Conservation (phyloP, 2,113 vertebrate genomes). For the Zosterops japonicus region DNA sequence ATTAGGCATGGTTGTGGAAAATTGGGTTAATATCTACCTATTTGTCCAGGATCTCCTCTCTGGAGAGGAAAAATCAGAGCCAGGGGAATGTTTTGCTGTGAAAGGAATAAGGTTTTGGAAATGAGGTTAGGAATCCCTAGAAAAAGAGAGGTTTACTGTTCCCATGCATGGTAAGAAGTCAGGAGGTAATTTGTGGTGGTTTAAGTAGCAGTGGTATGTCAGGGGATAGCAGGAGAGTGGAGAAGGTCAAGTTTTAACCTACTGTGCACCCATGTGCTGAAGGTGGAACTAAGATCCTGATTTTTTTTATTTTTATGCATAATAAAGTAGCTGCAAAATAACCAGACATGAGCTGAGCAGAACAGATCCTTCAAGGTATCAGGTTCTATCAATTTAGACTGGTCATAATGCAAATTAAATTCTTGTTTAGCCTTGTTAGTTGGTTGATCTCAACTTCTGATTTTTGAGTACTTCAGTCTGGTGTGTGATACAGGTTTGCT, state of each 20-base stretch:
- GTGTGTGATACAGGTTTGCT: neutral
- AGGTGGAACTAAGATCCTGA: neutral
- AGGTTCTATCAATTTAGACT: neutral
- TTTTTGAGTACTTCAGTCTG: neutral
- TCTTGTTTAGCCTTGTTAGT: neutral
- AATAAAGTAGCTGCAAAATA: neutral
- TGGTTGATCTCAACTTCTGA: neutral
- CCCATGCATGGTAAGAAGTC: neutral
- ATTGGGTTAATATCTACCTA: neutral
- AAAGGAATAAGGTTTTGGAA: neutral
- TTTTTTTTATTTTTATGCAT: neutral
- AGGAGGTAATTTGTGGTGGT: neutral
- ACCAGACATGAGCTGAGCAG: neutral
- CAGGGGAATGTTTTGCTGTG: neutral
- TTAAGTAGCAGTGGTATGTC: neutral
- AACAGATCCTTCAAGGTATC: neutral
- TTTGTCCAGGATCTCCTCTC: neutral
- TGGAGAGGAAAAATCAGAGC: neutral
- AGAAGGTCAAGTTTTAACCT: neutral
- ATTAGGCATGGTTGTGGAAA: neutral
- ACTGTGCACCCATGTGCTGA: neutral
- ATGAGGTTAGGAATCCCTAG: neutral
- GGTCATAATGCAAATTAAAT: neutral
- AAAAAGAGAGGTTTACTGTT: neutral
- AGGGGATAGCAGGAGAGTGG: neutral